These are phyloP conservation scores for Melolontha melolontha DNA, from an alignment of 2,888 invertebrate species.

Conservation along the genomic window DNA sequence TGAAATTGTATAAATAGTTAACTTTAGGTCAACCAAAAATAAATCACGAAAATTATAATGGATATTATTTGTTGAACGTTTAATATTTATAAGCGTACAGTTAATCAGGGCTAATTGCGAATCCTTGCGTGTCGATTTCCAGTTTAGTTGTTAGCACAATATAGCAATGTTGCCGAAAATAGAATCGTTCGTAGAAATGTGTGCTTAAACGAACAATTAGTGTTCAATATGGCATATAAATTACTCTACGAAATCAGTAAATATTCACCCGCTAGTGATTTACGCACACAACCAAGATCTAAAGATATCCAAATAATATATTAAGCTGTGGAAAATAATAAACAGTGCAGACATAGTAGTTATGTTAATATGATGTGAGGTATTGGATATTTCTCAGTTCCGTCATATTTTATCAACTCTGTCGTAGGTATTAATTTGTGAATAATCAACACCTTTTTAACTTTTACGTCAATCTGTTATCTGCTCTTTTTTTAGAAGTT, in stretches of 20 bases:
- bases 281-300: conserved; percentile 20
- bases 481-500: no score
- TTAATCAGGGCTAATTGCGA: conserved; percentile 32
- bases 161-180: conserved; percentile 26
- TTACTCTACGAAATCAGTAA: conserved; percentile 28
- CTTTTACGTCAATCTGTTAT: no score
- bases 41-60: no score
- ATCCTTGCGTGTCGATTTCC: conserved; percentile 23
- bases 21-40: no score
- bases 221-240: conserved; percentile 38
- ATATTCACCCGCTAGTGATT: conserved; percentile 13
- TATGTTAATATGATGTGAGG: background rate
- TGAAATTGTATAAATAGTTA: no score
- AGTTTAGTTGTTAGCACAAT: conserved; percentile 26
- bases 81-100: conserved; percentile 20
- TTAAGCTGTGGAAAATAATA: conserved; percentile 13
- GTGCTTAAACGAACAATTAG: conserved; percentile 27
- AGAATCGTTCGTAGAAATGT: conserved; percentile 22
- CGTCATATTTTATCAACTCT: background rate
- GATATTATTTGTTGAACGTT: conserved; percentile 15
- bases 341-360: background rate
- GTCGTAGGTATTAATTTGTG: background rate
- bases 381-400: conserved; percentile 3
- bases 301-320: conserved; percentile 30
- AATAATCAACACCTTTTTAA: no score